A percentile compares a stretch with the other conserved stretches of the same genome.
These are phyloP conservation scores for Homarus americanus DNA, from an alignment of 1,140 invertebrate genomes.

Conservation along the genomic window DNA sequence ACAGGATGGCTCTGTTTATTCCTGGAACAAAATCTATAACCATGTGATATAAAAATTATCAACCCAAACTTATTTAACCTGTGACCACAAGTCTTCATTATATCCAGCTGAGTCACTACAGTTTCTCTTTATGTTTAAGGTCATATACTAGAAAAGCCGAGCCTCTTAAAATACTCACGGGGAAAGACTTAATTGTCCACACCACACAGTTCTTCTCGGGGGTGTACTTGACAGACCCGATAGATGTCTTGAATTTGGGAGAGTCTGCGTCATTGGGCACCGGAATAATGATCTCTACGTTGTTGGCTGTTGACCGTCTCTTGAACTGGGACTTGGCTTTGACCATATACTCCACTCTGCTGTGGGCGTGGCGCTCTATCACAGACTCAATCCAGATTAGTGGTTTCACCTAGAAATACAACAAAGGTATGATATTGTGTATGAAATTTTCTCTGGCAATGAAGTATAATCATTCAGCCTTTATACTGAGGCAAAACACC, in stretches of 20 bases:
- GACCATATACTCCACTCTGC: conserved; percentile 99
- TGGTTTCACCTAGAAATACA: conserved; percentile 88
- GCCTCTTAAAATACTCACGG: conserved; percentile 80
- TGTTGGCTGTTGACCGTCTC: conserved; percentile 97
- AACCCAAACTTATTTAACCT: no score
- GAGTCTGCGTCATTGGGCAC: conserved; percentile 99
- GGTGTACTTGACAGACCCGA: conserved; percentile 98
- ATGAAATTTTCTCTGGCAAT: no score
- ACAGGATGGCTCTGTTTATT: no score
- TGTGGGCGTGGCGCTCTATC: conserved; percentile 98
- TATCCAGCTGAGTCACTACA: no score
- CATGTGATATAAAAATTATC: no score
- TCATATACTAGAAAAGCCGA: no score
- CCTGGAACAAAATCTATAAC: no score
- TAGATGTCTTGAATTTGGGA: conserved; percentile 99
- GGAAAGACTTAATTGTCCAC: conserved; percentile 99
- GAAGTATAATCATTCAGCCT: no score
- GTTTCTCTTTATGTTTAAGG: no score
- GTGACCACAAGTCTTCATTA: no score
- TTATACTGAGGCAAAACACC: no score
- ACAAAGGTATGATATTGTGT: background rate
- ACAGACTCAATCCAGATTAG: conserved; percentile 99
- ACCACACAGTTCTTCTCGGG: conserved; percentile 98
- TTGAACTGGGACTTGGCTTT: conserved; percentile 99
- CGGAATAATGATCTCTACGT: conserved; percentile 99